A percentile compares a stretch with the other conserved stretches of the same genome.
These are phyloP conservation scores for Hippocampus kuda DNA, from an alignment of 2,797 vertebrate species.

Conservation along the genomic window DNA sequence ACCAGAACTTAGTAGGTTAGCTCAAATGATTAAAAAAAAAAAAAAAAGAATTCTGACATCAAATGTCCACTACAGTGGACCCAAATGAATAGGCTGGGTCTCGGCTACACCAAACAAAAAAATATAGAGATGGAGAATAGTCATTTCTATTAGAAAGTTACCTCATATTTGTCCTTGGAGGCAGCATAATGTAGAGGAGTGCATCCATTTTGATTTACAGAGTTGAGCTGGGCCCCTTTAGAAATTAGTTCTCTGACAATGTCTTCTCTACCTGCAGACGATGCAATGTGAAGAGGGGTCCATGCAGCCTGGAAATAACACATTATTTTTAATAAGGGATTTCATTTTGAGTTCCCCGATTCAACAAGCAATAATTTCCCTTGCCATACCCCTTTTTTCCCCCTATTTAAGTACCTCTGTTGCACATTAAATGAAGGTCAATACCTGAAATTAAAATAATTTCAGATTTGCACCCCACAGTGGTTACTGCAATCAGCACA, in stretches of 20 bases:
- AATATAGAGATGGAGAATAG: not conserved
- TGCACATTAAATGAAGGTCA: no score
- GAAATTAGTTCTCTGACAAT: slow-evolving; percentile 82
- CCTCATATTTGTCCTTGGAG: slow-evolving; percentile 91
- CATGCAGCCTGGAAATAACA: slow-evolving; percentile 71
- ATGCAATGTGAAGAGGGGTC: slow-evolving; percentile 91
- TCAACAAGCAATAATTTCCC: not conserved
- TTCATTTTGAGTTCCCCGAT: not conserved
- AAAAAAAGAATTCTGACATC: no score
- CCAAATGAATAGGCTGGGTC: no score
- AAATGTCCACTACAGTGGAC: no score
- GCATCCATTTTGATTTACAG: slow-evolving; percentile 88
- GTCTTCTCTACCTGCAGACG: slow-evolving; percentile 88
- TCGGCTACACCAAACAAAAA: no score
- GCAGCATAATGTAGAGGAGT: slow-evolving; percentile 92
- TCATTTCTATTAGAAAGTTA: slow-evolving; percentile 32
- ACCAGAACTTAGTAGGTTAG: no score
- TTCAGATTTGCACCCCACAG: no score
- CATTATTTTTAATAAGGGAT: not conserved
- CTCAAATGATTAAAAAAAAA: no score
- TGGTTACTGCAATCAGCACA: no score
- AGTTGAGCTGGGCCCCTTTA: slow-evolving; percentile 84
- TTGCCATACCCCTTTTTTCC: no score
- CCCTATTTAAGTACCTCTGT: no score
- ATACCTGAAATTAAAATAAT: no score